Percentiles rank a stretch among this genome's conserved stretches.
Evolutionary conservation across 2,888 invertebrate species (phyloP).

Genomic region (Frankliniella fusca): DNA sequence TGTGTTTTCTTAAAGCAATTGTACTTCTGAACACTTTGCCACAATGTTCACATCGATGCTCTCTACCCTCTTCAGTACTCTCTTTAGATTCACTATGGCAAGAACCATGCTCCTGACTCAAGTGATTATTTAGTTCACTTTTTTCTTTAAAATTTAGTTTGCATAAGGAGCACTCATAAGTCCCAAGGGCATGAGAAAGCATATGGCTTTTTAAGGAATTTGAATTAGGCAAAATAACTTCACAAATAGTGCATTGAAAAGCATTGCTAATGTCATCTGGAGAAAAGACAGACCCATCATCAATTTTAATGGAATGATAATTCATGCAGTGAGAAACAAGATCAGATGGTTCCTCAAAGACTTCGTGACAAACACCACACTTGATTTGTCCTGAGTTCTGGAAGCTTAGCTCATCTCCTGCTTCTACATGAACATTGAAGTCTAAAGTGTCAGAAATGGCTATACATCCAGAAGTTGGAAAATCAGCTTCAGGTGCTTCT

Average conservation of each 20-base stretch:
- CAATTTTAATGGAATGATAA: background rate
- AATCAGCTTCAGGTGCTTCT: background rate
- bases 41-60: constrained; percentile 36
- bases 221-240: background rate
- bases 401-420: background rate
- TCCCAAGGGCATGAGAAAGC: background rate
- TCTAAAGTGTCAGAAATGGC: background rate
- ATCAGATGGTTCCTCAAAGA: background rate
- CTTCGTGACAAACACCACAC: background rate
- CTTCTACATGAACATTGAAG: background rate
- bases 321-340: constrained; percentile 9
- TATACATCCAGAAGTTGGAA: background rate
- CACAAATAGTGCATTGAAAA: constrained; percentile 8
- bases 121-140: background rate
- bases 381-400: background rate
- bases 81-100: background rate
- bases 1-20: constrained; percentile 38
- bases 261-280: background rate
- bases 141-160: background rate
- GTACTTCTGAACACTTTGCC: constrained; percentile 38
- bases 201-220: background rate
- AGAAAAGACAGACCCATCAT: background rate
- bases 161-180: background rate
- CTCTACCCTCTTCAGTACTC: background rate
- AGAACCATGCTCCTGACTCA: background rate